A percentile compares a stretch with the other conserved stretches of the same genome.
These are phyloP conservation scores for Oreochromis aureus DNA, from an alignment of 2,113 vertebrate species.

Conservation along the genomic window DNA sequence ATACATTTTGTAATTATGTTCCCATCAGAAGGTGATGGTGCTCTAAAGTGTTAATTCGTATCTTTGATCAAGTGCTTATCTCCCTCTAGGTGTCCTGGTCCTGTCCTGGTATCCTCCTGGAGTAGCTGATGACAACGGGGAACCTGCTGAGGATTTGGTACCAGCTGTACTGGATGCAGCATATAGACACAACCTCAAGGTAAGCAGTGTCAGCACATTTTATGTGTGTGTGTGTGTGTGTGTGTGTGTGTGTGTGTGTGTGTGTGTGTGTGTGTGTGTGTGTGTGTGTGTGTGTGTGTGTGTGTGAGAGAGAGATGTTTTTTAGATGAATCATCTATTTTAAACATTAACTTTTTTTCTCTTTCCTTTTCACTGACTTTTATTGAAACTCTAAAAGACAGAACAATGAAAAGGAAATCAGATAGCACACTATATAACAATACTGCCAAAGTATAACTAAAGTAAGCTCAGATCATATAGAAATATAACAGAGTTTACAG, in stretches of 20 bases:
- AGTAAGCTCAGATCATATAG: neutral
- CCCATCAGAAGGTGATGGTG: neutral
- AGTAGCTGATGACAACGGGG: constrained; percentile 82
- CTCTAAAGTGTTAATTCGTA: neutral
- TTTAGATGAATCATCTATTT: neutral
- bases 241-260: accelerated
- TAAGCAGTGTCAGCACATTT: constrained; percentile 50
- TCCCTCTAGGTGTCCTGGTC: constrained; percentile 79
- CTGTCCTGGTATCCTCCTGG: constrained; percentile 89
- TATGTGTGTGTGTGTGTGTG: neutral
- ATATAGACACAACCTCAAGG: constrained; percentile 84
- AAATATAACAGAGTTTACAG: neutral
- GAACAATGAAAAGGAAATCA: neutral
- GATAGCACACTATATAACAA: neutral
- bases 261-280: neutral
- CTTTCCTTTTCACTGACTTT: neutral
- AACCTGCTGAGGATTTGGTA: constrained; percentile 82
- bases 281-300: accelerated
- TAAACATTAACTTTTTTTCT: neutral
- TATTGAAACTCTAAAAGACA: neutral
- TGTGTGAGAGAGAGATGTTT: neutral
- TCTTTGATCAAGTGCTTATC: neutral
- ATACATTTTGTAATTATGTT: neutral
- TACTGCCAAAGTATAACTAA: neutral
- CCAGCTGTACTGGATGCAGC: constrained; percentile 81